Percentiles rank a stretch among this genome's conserved stretches.
phyloP scores from a whole-genome alignment of 2,797 vertebrate genomes.

The Phrynocephalus guinanensis region DNA sequence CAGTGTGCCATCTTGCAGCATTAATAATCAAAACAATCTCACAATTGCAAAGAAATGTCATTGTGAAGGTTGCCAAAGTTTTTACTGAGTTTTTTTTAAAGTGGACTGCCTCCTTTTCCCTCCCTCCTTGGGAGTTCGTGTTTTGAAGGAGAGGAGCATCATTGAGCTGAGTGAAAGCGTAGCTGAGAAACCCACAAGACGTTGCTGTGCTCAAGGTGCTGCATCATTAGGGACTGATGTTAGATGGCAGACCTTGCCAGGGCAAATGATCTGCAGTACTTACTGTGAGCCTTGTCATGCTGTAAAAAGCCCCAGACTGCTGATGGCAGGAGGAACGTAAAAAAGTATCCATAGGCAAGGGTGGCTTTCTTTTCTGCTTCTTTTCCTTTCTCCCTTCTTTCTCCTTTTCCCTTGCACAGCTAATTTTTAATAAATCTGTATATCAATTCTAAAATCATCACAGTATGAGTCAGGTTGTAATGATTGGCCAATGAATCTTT shows the following conservation, averaged over 20 bases:
- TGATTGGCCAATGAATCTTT: neutral
- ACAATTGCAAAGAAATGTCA: slow-evolving; percentile 26
- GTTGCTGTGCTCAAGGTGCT: slow-evolving; percentile 30
- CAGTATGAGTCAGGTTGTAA: neutral
- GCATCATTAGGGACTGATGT: slow-evolving; percentile 49
- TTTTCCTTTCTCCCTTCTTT: neutral
- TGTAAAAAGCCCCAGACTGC: slow-evolving; percentile 42
- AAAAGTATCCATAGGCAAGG: slow-evolving; percentile 8
- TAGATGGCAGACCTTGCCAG: slow-evolving; percentile 42
- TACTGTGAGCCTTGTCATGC: slow-evolving; percentile 51
- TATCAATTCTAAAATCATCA: neutral
- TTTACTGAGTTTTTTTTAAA: neutral
- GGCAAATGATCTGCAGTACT: slow-evolving; percentile 36
- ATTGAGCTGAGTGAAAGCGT: neutral
- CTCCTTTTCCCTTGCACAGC: neutral
- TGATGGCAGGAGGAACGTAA: slow-evolving; percentile 1
- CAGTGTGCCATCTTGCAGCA: neutral
- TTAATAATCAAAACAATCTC: slow-evolving; percentile 47
- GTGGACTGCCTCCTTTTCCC: neutral
- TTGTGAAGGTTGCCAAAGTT: slow-evolving; percentile 32
- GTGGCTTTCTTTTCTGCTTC: neutral
- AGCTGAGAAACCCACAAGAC: slow-evolving; percentile 26
- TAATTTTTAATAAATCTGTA: neutral
- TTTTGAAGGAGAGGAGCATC: neutral
- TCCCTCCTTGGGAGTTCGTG: neutral